Evolutionary conservation across 2,113 vertebrate species (phyloP), one percentile per base, ranked within the genome.

Genomic region (Tragulus kanchil): DNA sequence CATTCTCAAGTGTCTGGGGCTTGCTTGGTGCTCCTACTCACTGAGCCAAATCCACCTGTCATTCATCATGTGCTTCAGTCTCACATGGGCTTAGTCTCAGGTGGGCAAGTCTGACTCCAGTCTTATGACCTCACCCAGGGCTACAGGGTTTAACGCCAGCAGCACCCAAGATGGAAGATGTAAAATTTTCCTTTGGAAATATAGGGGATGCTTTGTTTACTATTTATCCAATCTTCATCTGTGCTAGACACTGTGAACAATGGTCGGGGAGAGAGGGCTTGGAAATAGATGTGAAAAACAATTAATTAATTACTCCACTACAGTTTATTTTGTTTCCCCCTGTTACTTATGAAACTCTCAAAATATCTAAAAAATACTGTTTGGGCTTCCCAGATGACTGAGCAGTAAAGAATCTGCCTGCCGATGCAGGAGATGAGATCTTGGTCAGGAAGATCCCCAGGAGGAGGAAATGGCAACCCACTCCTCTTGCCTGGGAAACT

Each of bases 1-100:
- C 83, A 65, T 78, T 36, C 52, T 77, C 79, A 85, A 48, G 48
- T 0, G 9, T 79, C 94, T 84, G 65, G 31, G 48, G 75, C 67
- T 71, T 83, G 56, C 79, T 81, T 64, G 79, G 75, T 59, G 61
- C 58, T 81, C 61, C 65, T 36, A 28, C 10, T 61, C 28, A 36
- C 0, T 73, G 90, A 86, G 73, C 21, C 86, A 91, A 79, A 93
- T 96, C 85, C 50, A 96, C 92, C 91, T 93, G 42, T 86, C n/a
- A 7, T 36, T 45, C 65, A 23, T 59, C 12, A 5, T 64, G 65
- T 62, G 62, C 45, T 45, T 87, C 54, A 61, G 65, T 78, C 42
- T 17, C 92, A 79, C 75, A 89, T 89, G 75, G 36, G 45, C 62
- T 96, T 67, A 67, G 75, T 96, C 59, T 96, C 26, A 25, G 79